Evolutionary conservation across 2,113 vertebrate species (phyloP).

Genomic region (Heptranchias perlo): DNA sequence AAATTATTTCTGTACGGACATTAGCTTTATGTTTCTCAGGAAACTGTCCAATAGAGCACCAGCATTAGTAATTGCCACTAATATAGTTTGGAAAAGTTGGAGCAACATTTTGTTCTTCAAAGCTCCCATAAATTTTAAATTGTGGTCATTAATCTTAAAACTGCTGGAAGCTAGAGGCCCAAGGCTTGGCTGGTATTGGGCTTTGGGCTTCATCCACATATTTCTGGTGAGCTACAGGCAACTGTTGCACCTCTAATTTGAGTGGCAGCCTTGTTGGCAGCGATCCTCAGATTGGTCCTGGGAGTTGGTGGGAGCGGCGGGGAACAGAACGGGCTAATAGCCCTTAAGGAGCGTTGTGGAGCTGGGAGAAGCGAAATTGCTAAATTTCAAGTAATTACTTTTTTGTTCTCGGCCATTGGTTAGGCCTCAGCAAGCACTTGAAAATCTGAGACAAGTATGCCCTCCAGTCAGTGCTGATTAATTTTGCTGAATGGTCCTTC

Average conservation of each 20-base stretch:
- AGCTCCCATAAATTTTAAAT: neutral
- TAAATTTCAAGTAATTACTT: neutral
- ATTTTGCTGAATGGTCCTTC: neutral
- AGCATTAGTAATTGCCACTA: neutral
- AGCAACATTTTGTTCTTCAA: neutral
- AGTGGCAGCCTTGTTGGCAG: neutral
- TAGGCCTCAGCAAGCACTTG: neutral
- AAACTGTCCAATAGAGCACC: neutral
- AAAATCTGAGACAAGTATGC: neutral
- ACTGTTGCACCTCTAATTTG: neutral
- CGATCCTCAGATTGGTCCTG: neutral
- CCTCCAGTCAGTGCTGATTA: neutral
- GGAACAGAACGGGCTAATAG: neutral
- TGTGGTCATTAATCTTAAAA: neutral
- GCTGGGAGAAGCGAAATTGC: too few species aligned
- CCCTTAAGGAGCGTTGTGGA: neutral
- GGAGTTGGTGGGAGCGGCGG: too few species aligned
- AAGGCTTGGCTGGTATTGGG: neutral
- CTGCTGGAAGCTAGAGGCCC: neutral
- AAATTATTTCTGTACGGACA: neutral
- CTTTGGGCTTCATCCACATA: neutral
- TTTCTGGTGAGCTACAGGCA: neutral
- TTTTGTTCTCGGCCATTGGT: neutral
- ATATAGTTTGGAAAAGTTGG: neutral
- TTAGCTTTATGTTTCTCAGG: neutral